Evolutionary conservation across 1,140 invertebrate genomes (phyloP).

Genomic region (Atta cephalotes): DNA sequence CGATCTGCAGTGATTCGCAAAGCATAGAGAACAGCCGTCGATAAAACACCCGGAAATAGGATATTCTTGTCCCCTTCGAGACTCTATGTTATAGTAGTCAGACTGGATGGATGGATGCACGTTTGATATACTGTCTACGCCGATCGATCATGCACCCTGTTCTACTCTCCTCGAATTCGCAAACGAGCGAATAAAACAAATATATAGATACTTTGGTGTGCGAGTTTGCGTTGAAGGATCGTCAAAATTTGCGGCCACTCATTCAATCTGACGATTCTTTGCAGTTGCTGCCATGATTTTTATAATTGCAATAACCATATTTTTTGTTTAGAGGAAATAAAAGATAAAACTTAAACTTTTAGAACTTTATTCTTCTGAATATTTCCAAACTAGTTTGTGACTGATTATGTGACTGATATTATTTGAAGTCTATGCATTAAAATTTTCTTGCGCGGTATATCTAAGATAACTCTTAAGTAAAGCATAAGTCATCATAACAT

Average conservation of each 20-base stretch:
- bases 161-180: constrained; percentile 59
- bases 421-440: no score
- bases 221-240: not conserved
- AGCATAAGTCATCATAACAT: no score
- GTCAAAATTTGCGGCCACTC: constrained; percentile 22
- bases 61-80: constrained; percentile 61
- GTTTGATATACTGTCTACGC: constrained; percentile 65
- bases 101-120: constrained; percentile 56
- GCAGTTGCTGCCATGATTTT: not conserved
- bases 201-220: not conserved
- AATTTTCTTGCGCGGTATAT: no score
- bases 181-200: constrained; percentile 61
- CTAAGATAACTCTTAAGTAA: no score
- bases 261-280: constrained; percentile 8
- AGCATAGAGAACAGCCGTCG: constrained; percentile 65
- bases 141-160: constrained; percentile 62
- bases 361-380: no score
- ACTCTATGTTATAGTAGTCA: constrained; percentile 57
- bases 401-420: no score
- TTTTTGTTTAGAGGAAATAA: no score
- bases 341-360: no score
- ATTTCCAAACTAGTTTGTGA: no score
- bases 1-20: constrained; percentile 62
- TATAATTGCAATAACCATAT: no score
- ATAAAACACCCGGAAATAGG: constrained; percentile 69